Conservation (phyloP, 2,888 invertebrate species). For the Venusia cambrica region DNA sequence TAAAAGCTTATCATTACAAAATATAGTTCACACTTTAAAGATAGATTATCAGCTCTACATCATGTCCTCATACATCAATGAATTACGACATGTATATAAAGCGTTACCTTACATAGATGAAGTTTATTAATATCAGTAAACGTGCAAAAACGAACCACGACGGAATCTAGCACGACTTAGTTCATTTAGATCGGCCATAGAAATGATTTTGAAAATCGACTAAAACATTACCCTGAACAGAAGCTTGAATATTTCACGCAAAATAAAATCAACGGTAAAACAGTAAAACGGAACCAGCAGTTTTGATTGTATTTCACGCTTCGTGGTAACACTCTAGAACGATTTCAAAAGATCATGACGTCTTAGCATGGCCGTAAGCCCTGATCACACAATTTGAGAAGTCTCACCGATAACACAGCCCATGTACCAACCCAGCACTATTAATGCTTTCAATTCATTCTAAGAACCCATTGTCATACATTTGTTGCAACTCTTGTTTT, state of each 20-base stretch:
- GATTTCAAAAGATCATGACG: slow-evolving; percentile 38
- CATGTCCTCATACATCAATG: slow-evolving; percentile 10
- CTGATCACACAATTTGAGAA: slow-evolving; percentile 47
- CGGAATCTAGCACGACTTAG: slow-evolving; percentile 24
- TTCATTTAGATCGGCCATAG: slow-evolving; percentile 26
- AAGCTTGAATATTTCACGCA: slow-evolving; percentile 12
- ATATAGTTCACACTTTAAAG: slow-evolving; percentile 12
- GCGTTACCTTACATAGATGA: slow-evolving; percentile 21
- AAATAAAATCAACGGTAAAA: slow-evolving; percentile 17
- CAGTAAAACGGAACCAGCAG: slow-evolving; percentile 18
- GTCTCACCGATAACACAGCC: slow-evolving; percentile 18
- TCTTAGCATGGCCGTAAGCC: slow-evolving; percentile 47
- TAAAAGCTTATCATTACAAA: slow-evolving; percentile 20
- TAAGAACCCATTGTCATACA: too few relatives aligned
- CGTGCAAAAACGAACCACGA: slow-evolving; percentile 29
- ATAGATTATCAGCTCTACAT: slow-evolving; percentile 19
- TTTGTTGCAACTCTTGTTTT: too few relatives aligned
- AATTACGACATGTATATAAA: slow-evolving; percentile 13
- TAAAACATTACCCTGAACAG: slow-evolving; percentile 18
- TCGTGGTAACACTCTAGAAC: slow-evolving; percentile 32
- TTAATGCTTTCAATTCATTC: too few relatives aligned
- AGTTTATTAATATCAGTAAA: slow-evolving; percentile 20
- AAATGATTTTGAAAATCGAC: slow-evolving; percentile 31
- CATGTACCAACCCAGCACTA: too few relatives aligned
- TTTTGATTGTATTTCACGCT: slow-evolving; percentile 16